Percentiles rank a stretch among this genome's conserved stretches.
These are phyloP conservation scores for Dryomyza anilis DNA, from an alignment of 2,888 invertebrate genomes.

Conservation along the genomic window DNA sequence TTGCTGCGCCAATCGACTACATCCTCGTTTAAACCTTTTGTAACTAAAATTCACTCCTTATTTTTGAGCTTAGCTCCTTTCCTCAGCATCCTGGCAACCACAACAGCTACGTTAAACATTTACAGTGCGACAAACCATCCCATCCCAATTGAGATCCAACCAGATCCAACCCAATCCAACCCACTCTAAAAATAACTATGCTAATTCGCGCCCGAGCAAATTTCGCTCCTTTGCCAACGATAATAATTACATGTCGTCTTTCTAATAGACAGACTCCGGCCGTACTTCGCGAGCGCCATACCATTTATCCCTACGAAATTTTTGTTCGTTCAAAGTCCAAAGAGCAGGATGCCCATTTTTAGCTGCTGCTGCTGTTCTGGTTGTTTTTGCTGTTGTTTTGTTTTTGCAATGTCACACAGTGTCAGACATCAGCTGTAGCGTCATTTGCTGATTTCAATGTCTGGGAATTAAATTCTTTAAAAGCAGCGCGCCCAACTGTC, in stretches of 20 bases:
- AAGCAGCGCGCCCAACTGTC: neutral
- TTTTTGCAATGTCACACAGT: conserved; percentile 25
- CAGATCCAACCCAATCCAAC: neutral
- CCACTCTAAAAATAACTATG: conserved; percentile 24
- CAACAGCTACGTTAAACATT: neutral
- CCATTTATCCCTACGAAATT: conserved; percentile 2
- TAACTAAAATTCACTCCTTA: too few species aligned
- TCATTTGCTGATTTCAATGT: conserved; percentile 23
- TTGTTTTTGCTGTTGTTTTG: neutral
- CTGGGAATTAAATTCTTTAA: conserved; percentile 28
- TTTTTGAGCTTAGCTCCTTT: too few species aligned
- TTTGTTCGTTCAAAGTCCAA: too few species aligned
- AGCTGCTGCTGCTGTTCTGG: neutral
- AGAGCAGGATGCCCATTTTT: too few species aligned
- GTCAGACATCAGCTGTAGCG: conserved; percentile 29
- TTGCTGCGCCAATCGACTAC: too few species aligned
- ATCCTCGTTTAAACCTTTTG: too few species aligned
- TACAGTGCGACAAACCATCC: neutral
- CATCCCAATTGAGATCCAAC: too few species aligned
- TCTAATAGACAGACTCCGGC: conserved; percentile 27
- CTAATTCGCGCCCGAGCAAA: conserved; percentile 16
- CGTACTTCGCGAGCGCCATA: neutral
- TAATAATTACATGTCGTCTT: conserved; percentile 26
- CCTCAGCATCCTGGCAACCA: too few species aligned
- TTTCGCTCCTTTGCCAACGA: conserved; percentile 18